Conservation (phyloP, 2,888 invertebrate species). For the Pollenia labialis region DNA sequence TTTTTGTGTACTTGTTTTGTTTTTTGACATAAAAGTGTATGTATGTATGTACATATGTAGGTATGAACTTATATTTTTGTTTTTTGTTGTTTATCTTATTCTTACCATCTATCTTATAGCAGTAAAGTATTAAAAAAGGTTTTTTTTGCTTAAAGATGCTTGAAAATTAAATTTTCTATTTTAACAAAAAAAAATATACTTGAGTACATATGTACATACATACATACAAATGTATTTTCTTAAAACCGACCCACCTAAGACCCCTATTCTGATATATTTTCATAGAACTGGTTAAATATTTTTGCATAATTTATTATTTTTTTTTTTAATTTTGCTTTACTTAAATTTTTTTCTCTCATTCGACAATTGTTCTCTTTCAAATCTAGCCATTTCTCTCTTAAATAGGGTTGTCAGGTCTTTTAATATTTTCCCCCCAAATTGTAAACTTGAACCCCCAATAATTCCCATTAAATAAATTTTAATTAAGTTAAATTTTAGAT, state of each 20-base stretch:
- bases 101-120: too few relatives aligned
- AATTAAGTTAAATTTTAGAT: too few relatives aligned
- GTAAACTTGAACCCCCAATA: too few relatives aligned
- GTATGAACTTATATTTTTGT: neutral
- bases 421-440: too few relatives aligned
- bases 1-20: too few relatives aligned
- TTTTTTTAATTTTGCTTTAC: neutral
- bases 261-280: conserved; percentile 39
- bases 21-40: too few relatives aligned
- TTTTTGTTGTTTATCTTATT: neutral
- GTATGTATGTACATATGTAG: neutral
- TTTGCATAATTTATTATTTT: conserved; percentile 10
- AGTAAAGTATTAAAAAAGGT: too few relatives aligned
- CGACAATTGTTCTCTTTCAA: neutral
- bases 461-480: too few relatives aligned
- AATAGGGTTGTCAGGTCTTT: neutral
- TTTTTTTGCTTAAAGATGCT: too few relatives aligned
- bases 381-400: neutral
- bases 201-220: neutral
- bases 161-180: too few relatives aligned
- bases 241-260: conserved; percentile 33
- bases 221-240: conserved; percentile 2
- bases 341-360: conserved; percentile 11
- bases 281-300: conserved; percentile 51
- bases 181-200: neutral